Conservation (phyloP, 2,888 invertebrate genomes). For the Nephrotoma flavescens region DNA sequence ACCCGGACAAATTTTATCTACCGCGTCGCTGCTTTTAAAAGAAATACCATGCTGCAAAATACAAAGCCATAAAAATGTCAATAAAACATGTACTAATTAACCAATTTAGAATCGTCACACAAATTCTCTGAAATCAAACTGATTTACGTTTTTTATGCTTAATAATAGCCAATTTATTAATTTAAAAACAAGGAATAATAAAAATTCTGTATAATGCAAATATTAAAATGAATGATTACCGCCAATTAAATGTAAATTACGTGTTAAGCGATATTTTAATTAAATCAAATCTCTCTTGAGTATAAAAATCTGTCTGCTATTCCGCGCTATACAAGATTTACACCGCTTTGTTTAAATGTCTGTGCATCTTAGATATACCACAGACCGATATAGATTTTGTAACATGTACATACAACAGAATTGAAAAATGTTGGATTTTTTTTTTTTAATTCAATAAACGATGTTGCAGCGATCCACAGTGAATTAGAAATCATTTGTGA, state of each 20-base stretch:
- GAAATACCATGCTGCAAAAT: background rate
- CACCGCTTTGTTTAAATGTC: too few relatives aligned
- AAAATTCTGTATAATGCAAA: background rate
- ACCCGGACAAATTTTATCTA: background rate
- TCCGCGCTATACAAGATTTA: too few relatives aligned
- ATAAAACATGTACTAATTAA: background rate
- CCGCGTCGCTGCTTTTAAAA: background rate
- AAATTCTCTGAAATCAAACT: background rate
- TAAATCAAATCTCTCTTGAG: background rate
- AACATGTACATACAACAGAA: background rate
- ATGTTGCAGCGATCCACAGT: background rate
- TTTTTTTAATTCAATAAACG: background rate
- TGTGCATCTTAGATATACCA: too few relatives aligned
- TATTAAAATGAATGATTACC: background rate
- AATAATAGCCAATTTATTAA: background rate
- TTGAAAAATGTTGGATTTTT: background rate
- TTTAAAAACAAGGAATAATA: background rate
- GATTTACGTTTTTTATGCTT: background rate
- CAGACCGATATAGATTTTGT: background rate
- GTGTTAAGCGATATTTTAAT: background rate
- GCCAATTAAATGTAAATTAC: background rate
- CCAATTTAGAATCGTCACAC: background rate
- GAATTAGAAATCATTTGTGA: background rate
- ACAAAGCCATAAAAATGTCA: background rate
- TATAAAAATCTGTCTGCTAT: background rate